Base-by-base conservation (phyloP, 2,113 vertebrate genomes). In the Festucalex cinctus region DNA sequence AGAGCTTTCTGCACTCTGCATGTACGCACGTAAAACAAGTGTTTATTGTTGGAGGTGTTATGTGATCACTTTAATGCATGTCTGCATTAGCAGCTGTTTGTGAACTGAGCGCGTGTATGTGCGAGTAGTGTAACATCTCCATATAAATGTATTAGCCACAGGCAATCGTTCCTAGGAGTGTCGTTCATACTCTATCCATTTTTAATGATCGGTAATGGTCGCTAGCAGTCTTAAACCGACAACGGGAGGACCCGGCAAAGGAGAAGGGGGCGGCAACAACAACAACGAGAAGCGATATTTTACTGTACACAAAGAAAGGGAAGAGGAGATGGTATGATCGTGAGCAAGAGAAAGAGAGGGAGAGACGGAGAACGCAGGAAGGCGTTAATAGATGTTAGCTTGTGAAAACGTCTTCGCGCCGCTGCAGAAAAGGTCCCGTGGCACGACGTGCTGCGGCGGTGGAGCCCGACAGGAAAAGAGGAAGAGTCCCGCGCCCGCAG, bases 121-220 rank as follows among this genome's bases (percentile, higher is more conserved):
- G 46, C 69, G 41, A 49, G 37, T 43, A 37, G 53, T 63, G 70
- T 73, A 57, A 3, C n/a, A 36, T 81, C 59, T 79, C 61, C 58
- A 70, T 63, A 70, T 83, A 75, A 86, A 78, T 58, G 75, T 69
- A 69, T 63, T 75, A 73, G 84, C 86, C 80, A 83, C 77, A 75
- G 85, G 85, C 81, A 78, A 83, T 82, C 51, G 9, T 69, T 83
- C 57, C 77, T 80, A 79, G 74, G 69, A 70, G 71, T 71, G 79
- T 77, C 70, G 67, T 83, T 88, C 79, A 77, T 81, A 77, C 77
- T 81, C 58, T 74, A 86, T 88, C 67, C 66, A 88, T 88, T 85
- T 88, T 90, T 88, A 88, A 90, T 88, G 82, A 83, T 83, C 26
- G 58, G 85, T 86, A 86, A 87, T 88, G 80, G 80, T 85, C 28